Percentiles rank a stretch among this genome's conserved stretches.
phyloP scores from a whole-genome alignment of 92 coral and sea anemone species.

The Palythoa grandiflora region DNA sequence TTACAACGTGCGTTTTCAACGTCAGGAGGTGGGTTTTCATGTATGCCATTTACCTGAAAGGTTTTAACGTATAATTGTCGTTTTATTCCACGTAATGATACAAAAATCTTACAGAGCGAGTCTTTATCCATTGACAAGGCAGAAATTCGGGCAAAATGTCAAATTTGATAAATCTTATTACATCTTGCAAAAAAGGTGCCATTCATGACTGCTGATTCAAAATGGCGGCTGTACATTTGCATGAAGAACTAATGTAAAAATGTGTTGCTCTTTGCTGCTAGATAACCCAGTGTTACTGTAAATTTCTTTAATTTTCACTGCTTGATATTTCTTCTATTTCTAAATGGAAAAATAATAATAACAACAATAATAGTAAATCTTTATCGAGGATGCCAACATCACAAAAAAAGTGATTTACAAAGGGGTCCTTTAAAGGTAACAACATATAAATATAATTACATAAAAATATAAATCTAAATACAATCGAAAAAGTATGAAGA shows the following conservation, averaged over 20 bases:
- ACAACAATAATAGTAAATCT: too few relatives aligned
- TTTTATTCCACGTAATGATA: constrained; percentile 59
- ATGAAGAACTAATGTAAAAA: constrained; percentile 43
- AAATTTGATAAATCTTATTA: constrained; percentile 45
- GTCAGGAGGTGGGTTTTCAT: constrained; percentile 64
- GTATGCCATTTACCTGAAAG: constrained; percentile 61
- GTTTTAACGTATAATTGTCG: constrained; percentile 56
- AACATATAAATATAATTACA: too few relatives aligned
- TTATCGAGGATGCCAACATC: too few relatives aligned
- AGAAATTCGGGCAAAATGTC: constrained; percentile 43
- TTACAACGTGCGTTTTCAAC: constrained; percentile 52
- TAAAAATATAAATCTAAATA: too few relatives aligned
- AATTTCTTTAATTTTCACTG: constrained; percentile 39
- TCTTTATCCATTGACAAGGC: constrained; percentile 49
- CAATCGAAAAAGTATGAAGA: too few relatives aligned
- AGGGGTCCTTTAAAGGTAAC: too few relatives aligned
- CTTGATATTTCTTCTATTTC: constrained; percentile 52
- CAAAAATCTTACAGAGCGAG: constrained; percentile 40
- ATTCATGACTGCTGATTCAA: constrained; percentile 43
- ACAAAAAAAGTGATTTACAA: too few relatives aligned
- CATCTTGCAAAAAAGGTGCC: constrained; percentile 41
- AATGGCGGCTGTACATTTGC: constrained; percentile 49
- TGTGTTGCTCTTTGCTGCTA: constrained; percentile 42
- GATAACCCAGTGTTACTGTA: constrained; percentile 45
- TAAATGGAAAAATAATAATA: constrained; percentile 42